A percentile compares a stretch with the other conserved stretches of the same genome.
phyloP scores from a whole-genome alignment of 2,113 vertebrate species.

The Tachysurus vachellii region DNA sequence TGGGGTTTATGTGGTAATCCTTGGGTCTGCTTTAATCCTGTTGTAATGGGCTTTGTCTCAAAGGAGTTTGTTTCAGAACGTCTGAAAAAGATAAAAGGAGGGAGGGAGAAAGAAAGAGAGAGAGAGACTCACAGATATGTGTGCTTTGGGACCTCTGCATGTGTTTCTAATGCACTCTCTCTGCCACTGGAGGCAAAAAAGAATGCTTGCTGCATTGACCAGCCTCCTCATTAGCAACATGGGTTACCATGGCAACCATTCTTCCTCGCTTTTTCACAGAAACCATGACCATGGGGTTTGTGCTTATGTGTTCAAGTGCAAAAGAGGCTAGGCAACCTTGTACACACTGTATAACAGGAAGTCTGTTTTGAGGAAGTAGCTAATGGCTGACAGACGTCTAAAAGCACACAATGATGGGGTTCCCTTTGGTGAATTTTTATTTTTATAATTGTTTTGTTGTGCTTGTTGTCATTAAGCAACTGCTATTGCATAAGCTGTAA shows the following conservation, averaged over 20 bases:
- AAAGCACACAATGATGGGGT: not conserved
- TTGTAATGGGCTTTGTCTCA: not conserved
- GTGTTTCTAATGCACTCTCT: slow-evolving; percentile 54
- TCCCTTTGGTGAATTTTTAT: not conserved
- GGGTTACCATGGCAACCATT: slow-evolving; percentile 69
- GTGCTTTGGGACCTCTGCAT: slow-evolving; percentile 1
- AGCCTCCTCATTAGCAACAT: slow-evolving; percentile 68
- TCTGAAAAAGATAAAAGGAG: not conserved
- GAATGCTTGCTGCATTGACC: slow-evolving; percentile 60
- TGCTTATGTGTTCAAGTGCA: not conserved
- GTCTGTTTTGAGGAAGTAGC: slow-evolving; percentile 7
- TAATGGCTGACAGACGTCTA: not conserved
- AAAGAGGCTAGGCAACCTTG: not conserved
- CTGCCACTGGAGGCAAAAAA: slow-evolving; percentile 60
- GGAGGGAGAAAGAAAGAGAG: not conserved
- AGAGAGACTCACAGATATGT: not conserved
- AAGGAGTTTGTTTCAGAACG: not conserved
- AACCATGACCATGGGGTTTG: slow-evolving; percentile 56
- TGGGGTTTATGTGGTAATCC: not conserved
- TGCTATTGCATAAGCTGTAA: too few species aligned
- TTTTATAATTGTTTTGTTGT: not conserved
- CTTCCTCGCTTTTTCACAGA: slow-evolving; percentile 58
- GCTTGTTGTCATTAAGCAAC: not conserved
- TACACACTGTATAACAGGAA: slow-evolving; percentile 4
- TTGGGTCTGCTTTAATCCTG: not conserved